Percentiles rank a stretch among this genome's conserved stretches.
Conservation (phyloP, 2,797 vertebrate species). For the Cryptoblepharus egeriae region DNA sequence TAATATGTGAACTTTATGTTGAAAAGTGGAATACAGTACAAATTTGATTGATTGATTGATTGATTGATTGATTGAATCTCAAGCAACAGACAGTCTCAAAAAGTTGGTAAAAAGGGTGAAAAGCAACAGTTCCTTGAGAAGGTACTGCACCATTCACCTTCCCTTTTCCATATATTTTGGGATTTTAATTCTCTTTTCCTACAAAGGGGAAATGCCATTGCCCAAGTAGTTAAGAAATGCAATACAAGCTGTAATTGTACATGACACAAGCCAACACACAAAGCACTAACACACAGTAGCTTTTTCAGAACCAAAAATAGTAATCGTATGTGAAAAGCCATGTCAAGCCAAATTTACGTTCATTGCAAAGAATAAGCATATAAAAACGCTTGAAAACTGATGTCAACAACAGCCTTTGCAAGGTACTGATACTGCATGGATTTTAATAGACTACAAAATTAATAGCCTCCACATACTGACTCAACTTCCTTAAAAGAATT, state of each 20-base stretch:
- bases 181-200: too few species aligned
- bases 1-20: too few species aligned
- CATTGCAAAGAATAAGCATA: background rate
- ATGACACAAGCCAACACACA: slow-evolving; percentile 52
- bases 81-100: background rate
- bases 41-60: too few species aligned
- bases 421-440: too few species aligned
- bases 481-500: background rate
- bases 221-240: slow-evolving; percentile 66
- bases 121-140: background rate
- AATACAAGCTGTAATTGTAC: slow-evolving; percentile 62
- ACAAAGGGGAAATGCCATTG: slow-evolving; percentile 51
- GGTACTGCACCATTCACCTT: background rate
- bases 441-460: background rate
- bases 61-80: background rate
- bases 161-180: background rate
- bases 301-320: slow-evolving; percentile 54
- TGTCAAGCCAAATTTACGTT: background rate
- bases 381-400: background rate
- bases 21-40: too few species aligned
- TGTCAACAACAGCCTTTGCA: background rate
- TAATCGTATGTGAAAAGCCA: slow-evolving; percentile 48
- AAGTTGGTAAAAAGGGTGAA: background rate
- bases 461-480: background rate
- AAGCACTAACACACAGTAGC: slow-evolving; percentile 50